Base-by-base conservation (phyloP, 2,113 vertebrate species). In the Peromyscus californicus region DNA sequence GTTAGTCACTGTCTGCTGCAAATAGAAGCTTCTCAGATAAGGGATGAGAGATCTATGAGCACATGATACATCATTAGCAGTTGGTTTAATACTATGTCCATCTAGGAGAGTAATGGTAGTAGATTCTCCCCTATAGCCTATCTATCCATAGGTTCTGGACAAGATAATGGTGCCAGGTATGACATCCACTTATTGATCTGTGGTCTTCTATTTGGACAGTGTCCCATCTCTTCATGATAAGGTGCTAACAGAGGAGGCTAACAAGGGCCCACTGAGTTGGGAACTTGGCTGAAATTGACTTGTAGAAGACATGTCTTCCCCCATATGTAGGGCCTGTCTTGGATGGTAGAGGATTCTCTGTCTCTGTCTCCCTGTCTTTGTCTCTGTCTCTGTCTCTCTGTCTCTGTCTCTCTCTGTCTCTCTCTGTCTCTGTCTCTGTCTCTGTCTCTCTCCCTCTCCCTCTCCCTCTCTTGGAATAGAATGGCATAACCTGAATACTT, bases 371-470 rank as follows among this genome's bases (percentile, higher is more conserved):
- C 3, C 63, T 11, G 26, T 31, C 63, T 24, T 10, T 65, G 9
- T 19, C 63, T 2, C 9, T 26, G 1, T 11, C 63, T 65, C 3
- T 10, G 9, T 26, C 26, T 65, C 65, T 26, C 12, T 67, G 13
- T 3, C 31, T 9, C 0, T 83, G 2, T 69, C 31, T 75, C 51
- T 80, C 59, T 57, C 70, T 8, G 6, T 51, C 63, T 65, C 26
- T 15, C 67, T 33, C 31, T 31, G 24, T 65, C 9, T 11, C 63
- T 65, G 24, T 3, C 24, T 65, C 7, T 11, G 26, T 31, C 63
- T 24, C 26, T 65, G 9, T 19, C 63, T 2, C 9, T 26, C 0
- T 11, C 26, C 29, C 65, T 29, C 33, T 7, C 33, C 5, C 0
- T 83, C 3, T 69, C 31, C 69, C 61, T 80, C 59, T 65, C 70